These are phyloP conservation scores for Harpalus rufipes DNA, from an alignment of 2,888 invertebrate genomes.

Conservation along the genomic window DNA sequence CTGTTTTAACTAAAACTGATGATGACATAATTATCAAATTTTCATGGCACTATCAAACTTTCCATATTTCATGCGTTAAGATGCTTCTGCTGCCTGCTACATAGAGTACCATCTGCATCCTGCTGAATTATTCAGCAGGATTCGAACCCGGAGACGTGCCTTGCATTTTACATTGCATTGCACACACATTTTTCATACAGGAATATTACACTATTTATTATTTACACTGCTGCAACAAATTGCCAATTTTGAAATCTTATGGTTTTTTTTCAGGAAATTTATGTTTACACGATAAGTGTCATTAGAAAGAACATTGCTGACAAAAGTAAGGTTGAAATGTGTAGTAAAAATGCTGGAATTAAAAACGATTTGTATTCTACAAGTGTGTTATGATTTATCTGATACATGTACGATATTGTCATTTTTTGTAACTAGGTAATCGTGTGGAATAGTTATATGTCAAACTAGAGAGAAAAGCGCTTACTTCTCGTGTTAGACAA, in stretches of 20 bases:
- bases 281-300: background rate
- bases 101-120: background rate
- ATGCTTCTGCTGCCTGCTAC: background rate
- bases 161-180: background rate
- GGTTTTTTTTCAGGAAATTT: background rate
- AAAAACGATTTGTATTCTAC: background rate
- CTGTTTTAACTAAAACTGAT: background rate
- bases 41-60: background rate
- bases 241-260: background rate
- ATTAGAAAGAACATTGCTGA: background rate
- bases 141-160: background rate
- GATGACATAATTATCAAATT: background rate
- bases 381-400: too few species aligned
- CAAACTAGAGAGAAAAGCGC: too few species aligned
- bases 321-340: background rate
- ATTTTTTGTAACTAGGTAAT: too few species aligned
- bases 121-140: background rate
- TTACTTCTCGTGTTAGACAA: too few species aligned
- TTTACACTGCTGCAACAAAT: background rate
- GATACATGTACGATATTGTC: too few species aligned
- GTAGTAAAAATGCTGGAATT: background rate
- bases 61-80: background rate
- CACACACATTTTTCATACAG: background rate
- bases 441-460: too few species aligned
- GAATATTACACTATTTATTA: constrained; percentile 1